Evolutionary conservation across 2,113 vertebrate species (phyloP).

Genomic region (Forbesichthys agassizii): DNA sequence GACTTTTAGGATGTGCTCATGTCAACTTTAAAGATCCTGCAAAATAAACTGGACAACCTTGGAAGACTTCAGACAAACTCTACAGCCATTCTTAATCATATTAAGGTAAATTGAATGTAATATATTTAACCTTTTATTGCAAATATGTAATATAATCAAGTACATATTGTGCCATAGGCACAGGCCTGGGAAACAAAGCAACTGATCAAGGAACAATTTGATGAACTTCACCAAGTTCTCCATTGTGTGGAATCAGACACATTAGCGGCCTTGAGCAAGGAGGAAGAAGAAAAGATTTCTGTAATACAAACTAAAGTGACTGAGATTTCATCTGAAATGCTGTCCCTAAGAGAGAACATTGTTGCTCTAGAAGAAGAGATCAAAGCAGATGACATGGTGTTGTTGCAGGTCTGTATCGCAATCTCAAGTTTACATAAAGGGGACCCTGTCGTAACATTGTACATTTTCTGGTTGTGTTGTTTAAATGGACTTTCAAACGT

Average conservation of each 20-base stretch:
- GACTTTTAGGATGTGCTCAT: slow-evolving; percentile 62
- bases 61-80: slow-evolving; percentile 40
- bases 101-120: slow-evolving; percentile 57
- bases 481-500: no score
- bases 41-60: slow-evolving; percentile 56
- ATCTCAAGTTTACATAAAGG: neutral
- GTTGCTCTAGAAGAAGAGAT: slow-evolving; percentile 54
- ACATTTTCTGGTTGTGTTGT: no score
- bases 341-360: slow-evolving; percentile 59
- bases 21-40: slow-evolving; percentile 52
- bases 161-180: slow-evolving; percentile 36
- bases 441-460: no score
- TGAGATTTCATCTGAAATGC: slow-evolving; percentile 46
- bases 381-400: slow-evolving; percentile 52
- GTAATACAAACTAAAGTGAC: slow-evolving; percentile 52
- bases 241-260: slow-evolving; percentile 59
- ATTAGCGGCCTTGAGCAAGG: slow-evolving; percentile 62
- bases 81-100: slow-evolving; percentile 46
- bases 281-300: slow-evolving; percentile 61
- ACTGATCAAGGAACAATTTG: slow-evolving; percentile 68
- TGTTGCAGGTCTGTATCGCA: slow-evolving; percentile 61
- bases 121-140: neutral
- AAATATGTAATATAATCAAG: neutral
- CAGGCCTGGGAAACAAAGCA: slow-evolving; percentile 57
- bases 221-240: slow-evolving; percentile 69